phyloP scores from a whole-genome alignment of 1,140 invertebrate species.

The Telenomus remus region DNA sequence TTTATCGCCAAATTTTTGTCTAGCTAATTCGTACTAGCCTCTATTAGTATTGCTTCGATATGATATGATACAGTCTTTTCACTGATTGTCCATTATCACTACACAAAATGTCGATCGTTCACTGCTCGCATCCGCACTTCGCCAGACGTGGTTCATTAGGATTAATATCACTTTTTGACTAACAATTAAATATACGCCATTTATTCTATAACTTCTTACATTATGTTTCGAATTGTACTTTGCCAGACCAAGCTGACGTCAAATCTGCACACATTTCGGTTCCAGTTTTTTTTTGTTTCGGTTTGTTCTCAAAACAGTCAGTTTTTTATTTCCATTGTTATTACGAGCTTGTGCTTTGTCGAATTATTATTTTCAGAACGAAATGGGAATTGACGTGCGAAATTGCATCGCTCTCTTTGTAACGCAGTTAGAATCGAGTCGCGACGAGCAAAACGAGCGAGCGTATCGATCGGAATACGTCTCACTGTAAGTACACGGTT shows the following conservation, averaged over 20 bases:
- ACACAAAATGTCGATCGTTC: constrained; percentile 56
- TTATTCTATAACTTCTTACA: constrained; percentile 59
- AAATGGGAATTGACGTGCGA: constrained; percentile 13
- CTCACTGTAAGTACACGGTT: constrained; percentile 46
- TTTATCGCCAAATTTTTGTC: constrained; percentile 19
- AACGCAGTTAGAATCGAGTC: constrained; percentile 46
- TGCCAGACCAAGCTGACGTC: constrained; percentile 61
- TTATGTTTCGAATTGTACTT: constrained; percentile 73
- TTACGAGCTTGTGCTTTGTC: neutral
- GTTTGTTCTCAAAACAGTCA: neutral
- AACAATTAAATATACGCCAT: constrained; percentile 71
- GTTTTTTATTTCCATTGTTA: neutral
- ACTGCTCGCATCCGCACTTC: constrained; percentile 61
- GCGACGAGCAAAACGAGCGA: constrained; percentile 41
- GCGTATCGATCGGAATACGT: constrained; percentile 56
- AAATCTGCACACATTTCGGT: constrained; percentile 32
- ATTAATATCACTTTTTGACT: constrained; percentile 75
- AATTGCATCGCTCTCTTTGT: constrained; percentile 37
- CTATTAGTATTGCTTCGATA: constrained; percentile 72
- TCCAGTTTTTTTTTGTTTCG: neutral
- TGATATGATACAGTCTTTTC: constrained; percentile 76
- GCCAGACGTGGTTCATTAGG: constrained; percentile 69
- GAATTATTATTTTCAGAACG: neutral
- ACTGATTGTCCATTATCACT: constrained; percentile 77
- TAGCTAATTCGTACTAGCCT: constrained; percentile 60